Evolutionary conservation across 64 coral and sea anemone genomes (phyloP).

Genomic region (Montipora efflorescens): DNA sequence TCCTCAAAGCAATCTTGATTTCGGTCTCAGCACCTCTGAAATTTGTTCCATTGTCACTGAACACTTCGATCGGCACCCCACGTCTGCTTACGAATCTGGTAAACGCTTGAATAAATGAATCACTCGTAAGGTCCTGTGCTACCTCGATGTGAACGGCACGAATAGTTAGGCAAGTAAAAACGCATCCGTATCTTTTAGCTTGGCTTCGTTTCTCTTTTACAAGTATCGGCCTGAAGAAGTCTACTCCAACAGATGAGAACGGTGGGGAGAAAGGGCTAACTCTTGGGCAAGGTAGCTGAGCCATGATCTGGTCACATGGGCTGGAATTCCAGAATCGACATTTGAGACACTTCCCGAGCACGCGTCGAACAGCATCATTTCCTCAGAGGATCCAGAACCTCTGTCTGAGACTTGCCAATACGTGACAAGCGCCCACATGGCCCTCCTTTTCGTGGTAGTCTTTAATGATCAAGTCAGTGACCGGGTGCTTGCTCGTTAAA

Average conservation of each 20-base stretch:
- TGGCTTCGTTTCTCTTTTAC: conserved; percentile 17
- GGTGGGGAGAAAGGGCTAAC: neutral
- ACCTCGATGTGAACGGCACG: neutral
- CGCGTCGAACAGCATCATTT: neutral
- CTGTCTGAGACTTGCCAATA: neutral
- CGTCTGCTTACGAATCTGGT: conserved; percentile 34
- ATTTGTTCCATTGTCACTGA: conserved; percentile 71
- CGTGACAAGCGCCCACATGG: neutral
- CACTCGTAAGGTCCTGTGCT: conserved; percentile 27
- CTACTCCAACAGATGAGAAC: neutral
- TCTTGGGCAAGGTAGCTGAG: neutral
- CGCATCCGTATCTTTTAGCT: conserved; percentile 35
- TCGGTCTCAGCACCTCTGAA: conserved; percentile 62
- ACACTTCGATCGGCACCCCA: neutral
- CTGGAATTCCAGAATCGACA: neutral
- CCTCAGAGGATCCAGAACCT: neutral
- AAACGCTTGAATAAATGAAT: conserved; percentile 44
- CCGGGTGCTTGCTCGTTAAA: neutral
- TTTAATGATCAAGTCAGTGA: neutral
- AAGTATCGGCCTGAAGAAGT: conserved; percentile 11
- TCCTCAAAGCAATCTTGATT: neutral
- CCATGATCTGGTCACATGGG: neutral
- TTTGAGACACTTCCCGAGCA: neutral
- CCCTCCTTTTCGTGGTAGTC: neutral
- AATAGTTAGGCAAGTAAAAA: conserved; percentile 49